These are phyloP conservation scores for Ophonus ardosiacus DNA, from an alignment of 2,888 invertebrate species.

Conservation along the genomic window DNA sequence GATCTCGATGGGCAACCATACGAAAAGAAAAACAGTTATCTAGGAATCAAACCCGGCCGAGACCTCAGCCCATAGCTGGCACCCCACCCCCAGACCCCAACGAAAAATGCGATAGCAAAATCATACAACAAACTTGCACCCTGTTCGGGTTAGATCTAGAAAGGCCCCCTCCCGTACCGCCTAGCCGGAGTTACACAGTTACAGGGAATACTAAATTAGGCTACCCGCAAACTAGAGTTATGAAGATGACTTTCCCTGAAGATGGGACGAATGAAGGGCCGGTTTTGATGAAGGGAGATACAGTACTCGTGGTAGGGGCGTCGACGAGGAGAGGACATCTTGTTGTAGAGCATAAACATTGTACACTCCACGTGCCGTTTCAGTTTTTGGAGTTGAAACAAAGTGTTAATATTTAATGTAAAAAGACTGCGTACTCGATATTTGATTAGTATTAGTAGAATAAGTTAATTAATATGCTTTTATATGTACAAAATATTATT, in stretches of 20 bases:
- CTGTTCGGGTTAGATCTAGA: slow-evolving; percentile 94
- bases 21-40: slow-evolving; percentile 72
- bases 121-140: slow-evolving; percentile 93
- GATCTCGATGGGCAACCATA: slow-evolving; percentile 82
- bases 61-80: slow-evolving; percentile 93
- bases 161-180: slow-evolving; percentile 94
- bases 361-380: slow-evolving; percentile 87
- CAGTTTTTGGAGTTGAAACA: slow-evolving; percentile 88
- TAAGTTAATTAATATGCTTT: slow-evolving; percentile 8
- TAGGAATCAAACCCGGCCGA: slow-evolving; percentile 78
- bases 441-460: background rate
- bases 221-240: slow-evolving; percentile 94
- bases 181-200: slow-evolving; percentile 93
- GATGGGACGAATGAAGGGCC: slow-evolving; percentile 78
- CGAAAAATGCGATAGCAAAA: slow-evolving; percentile 92
- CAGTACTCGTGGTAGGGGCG: slow-evolving; percentile 92
- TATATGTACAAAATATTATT: slow-evolving; percentile 33
- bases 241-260: slow-evolving; percentile 91
- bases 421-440: slow-evolving; percentile 65
- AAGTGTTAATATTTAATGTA: slow-evolving; percentile 73
- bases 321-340: slow-evolving; percentile 92
- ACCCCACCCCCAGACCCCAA: slow-evolving; percentile 89
- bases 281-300: slow-evolving; percentile 88
- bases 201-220: slow-evolving; percentile 93
- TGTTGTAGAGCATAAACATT: slow-evolving; percentile 87